Evolutionary conservation across 30 jellyfish, hydroid and myxozoan species (phyloP), one percentile per base, ranked within the genome.

Genomic region (Turritopsis dohrnii): DNA sequence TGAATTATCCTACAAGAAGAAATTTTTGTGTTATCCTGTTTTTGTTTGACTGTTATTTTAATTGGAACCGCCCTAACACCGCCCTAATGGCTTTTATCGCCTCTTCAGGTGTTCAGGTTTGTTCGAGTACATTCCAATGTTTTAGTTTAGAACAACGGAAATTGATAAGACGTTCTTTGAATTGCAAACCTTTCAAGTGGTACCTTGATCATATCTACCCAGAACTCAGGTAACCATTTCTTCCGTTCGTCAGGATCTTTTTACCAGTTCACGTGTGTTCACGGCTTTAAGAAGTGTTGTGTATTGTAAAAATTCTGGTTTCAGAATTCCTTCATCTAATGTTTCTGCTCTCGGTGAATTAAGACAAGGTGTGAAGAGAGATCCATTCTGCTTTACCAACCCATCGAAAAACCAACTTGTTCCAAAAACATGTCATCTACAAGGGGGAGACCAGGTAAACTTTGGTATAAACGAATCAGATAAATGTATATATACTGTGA

Each of bases 171-270:
- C 73, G 77, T 52, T 27, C 41, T 8, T 73, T 90, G 76, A 83
- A 90, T 18, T 90, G 97, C 81, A 83, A 86, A 66, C 69, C 86
- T 7, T 90, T 90, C 87, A 79, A 86, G 29, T 90, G 97, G 97
- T 90, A 81, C 60, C 54, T 90, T 81, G 86, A 85, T 1, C 82
- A 82, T 53, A 86, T 90, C 31, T 90, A 90, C 54, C 97, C 97
- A 13, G 87, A 90, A 75, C 81, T 90, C 24, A 86, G 94, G 97
- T 90, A 76, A 66, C 85, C 21, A 16, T 25, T 71, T 7, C 16
- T n/a, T 60, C 26, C 8, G 20, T 3, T 29, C 29, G 24, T 19
- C 88, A 22, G 73, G 22, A 18, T n/a, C 19, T 27, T 69, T n/a
- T 21, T 69, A 41, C 13, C 13, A 5, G 60, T 41, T 41, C 16